A percentile compares a stretch with the other conserved stretches of the same genome.
These are phyloP conservation scores for Pseudoatta argentina DNA, from an alignment of 1,140 invertebrate genomes.

Conservation along the genomic window DNA sequence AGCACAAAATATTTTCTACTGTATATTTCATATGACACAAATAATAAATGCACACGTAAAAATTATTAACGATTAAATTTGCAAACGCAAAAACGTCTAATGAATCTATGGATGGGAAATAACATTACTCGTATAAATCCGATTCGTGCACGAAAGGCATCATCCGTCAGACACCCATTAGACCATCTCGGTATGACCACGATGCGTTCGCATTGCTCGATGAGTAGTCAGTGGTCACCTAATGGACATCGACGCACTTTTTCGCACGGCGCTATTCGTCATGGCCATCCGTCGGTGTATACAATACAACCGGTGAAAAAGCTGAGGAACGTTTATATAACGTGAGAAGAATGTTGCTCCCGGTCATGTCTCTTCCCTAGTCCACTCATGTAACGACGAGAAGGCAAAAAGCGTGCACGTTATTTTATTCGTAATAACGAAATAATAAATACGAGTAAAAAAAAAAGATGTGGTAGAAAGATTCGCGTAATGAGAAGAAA, in stretches of 20 bases:
- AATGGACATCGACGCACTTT: conserved; percentile 62
- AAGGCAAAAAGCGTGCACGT: conserved; percentile 38
- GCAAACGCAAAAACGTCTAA: not conserved
- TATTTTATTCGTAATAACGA: conserved; percentile 58
- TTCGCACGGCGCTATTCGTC: conserved; percentile 59
- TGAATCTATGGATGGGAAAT: not conserved
- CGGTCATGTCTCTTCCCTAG: conserved; percentile 46
- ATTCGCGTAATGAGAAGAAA: not conserved
- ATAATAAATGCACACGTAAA: not conserved
- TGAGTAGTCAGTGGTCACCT: conserved; percentile 39
- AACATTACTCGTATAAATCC: conserved; percentile 42
- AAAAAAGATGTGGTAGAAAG: conserved; percentile 12
- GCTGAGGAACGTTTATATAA: conserved; percentile 63
- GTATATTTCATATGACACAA: not conserved
- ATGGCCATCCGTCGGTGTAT: conserved; percentile 39
- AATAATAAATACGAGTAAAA: conserved; percentile 48
- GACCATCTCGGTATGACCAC: conserved; percentile 13
- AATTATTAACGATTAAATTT: conserved; percentile 6
- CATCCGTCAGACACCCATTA: conserved; percentile 63
- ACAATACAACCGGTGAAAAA: conserved; percentile 56
- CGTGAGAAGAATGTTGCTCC: conserved; percentile 57
- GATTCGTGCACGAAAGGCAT: conserved; percentile 3
- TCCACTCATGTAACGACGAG: conserved; percentile 51
- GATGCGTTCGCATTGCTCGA: conserved; percentile 39
- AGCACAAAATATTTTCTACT: too few species aligned